These are phyloP conservation scores for Bradypodion ventrale DNA, from an alignment of 2,797 vertebrate genomes.

Conservation along the genomic window DNA sequence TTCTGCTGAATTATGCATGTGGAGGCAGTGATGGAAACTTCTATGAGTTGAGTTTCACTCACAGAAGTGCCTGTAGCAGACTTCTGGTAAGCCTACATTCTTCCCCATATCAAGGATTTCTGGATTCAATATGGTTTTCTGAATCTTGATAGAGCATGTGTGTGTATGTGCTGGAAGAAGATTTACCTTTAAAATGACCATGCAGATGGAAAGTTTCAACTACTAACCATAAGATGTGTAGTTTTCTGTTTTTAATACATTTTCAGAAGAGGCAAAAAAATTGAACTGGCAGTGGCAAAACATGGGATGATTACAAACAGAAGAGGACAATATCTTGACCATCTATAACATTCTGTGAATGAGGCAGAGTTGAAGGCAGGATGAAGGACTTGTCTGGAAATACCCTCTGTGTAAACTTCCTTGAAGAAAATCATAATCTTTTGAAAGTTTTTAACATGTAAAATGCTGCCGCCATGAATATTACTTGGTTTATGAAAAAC, in stretches of 20 bases:
- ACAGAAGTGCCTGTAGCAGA: background rate
- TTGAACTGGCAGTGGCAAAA: background rate
- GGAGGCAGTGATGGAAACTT: background rate
- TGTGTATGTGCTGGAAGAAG: background rate
- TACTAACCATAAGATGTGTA: background rate
- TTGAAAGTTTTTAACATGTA: background rate
- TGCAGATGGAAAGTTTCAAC: background rate
- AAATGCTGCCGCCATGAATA: constrained; percentile 4
- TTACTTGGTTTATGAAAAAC: constrained; percentile 45
- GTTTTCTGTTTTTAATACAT: background rate
- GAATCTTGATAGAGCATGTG: background rate
- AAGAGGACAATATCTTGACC: background rate
- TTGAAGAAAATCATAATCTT: constrained; percentile 1
- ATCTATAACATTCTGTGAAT: background rate
- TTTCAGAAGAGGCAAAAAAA: background rate
- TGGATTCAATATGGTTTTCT: background rate
- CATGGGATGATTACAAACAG: background rate
- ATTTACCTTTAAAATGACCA: constrained; percentile 25
- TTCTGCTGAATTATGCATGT: background rate
- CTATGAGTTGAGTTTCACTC: background rate
- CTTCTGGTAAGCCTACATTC: background rate
- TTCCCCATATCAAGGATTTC: background rate
- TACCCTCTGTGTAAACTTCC: background rate
- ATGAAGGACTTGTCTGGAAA: background rate
- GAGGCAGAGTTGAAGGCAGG: background rate